Evolutionary conservation across 2,888 invertebrate genomes (phyloP).

Genomic region (Nephrotoma appendiculata): DNA sequence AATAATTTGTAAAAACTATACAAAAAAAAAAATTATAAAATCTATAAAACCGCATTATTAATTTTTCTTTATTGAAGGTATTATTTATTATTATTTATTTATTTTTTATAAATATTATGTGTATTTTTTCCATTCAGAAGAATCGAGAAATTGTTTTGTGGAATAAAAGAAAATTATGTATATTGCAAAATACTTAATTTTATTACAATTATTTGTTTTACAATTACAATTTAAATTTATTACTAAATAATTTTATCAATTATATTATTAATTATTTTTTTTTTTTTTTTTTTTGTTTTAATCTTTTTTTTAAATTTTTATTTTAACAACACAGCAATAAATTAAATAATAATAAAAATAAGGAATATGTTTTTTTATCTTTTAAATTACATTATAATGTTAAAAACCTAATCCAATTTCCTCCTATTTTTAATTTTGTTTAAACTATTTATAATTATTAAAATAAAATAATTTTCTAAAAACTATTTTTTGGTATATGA

Average conservation of each 20-base stretch:
- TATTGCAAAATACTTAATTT: slow-evolving; percentile 6
- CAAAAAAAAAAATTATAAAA: background rate
- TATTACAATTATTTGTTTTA: slow-evolving; percentile 5
- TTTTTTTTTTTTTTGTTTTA: slow-evolving; percentile 1
- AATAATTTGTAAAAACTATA: background rate
- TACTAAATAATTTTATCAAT: background rate
- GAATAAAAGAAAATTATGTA: slow-evolving; percentile 6
- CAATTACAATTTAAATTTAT: slow-evolving; percentile 3
- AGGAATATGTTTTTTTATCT: background rate
- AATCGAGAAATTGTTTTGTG: background rate
- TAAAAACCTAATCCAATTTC: background rate
- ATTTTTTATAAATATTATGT: background rate
- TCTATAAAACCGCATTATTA: background rate
- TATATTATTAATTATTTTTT: background rate
- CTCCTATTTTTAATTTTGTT: background rate
- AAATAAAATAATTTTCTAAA: background rate
- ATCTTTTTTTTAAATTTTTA: background rate
- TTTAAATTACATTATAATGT: background rate
- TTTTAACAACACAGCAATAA: slow-evolving; percentile 1
- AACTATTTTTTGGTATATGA: background rate
- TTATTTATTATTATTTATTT: background rate
- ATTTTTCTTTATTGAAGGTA: background rate
- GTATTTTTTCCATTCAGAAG: background rate
- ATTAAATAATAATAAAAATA: slow-evolving; percentile 1
- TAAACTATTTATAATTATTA: background rate